Percentiles rank a stretch among this genome's conserved stretches.
These are phyloP conservation scores for Threskiornis aethiopicus DNA, from an alignment of 2,797 vertebrate species.

Conservation along the genomic window DNA sequence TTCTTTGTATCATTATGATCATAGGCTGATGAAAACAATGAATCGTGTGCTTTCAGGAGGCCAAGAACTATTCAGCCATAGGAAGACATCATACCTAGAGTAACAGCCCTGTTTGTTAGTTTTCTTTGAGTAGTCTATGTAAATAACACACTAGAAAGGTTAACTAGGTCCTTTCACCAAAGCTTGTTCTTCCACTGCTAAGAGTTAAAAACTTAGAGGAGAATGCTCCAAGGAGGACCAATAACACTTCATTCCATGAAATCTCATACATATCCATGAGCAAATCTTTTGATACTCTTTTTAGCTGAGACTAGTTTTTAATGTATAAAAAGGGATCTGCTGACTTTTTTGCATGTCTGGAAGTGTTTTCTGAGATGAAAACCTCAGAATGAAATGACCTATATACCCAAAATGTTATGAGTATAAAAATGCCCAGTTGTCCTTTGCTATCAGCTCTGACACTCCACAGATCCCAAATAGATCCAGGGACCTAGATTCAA, in stretches of 20 bases:
- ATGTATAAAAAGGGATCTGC: neutral
- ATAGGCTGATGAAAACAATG: conserved; percentile 51
- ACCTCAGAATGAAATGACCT: neutral
- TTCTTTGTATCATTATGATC: conserved; percentile 57
- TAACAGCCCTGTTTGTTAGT: neutral
- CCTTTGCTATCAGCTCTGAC: neutral
- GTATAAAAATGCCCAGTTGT: neutral
- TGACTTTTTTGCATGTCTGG: neutral
- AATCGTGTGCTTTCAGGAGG: conserved; percentile 15
- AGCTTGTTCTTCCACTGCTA: neutral
- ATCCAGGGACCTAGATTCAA: neutral
- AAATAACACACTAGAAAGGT: neutral
- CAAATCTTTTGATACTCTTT: neutral
- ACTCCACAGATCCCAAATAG: neutral
- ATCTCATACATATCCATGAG: neutral
- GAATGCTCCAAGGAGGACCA: neutral
- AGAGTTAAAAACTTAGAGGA: neutral
- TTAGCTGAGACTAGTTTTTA: neutral
- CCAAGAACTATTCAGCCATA: conserved; percentile 19
- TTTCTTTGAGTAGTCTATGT: neutral
- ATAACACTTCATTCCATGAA: neutral
- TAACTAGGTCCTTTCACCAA: neutral
- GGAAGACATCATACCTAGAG: neutral
- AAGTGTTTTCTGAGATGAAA: neutral
- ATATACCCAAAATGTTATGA: neutral